Conservation (phyloP, 2,888 invertebrate species). For the Agrochola lychnidis region DNA sequence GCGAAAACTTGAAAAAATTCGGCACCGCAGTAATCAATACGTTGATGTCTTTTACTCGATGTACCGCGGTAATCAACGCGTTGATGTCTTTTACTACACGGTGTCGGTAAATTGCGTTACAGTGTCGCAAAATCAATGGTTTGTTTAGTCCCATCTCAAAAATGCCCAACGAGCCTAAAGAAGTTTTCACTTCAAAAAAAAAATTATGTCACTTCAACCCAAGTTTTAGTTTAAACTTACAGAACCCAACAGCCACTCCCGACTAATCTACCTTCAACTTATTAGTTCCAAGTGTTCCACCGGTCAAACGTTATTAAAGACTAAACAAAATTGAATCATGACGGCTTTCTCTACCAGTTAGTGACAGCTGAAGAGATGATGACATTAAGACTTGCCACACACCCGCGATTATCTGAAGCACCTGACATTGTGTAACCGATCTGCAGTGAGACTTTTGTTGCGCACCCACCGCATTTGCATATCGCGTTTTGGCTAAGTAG, state of each 20-base stretch:
- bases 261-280: slow-evolving; percentile 34
- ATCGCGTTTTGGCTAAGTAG: slow-evolving; percentile 60
- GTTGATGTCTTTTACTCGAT: too few relatives aligned
- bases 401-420: slow-evolving; percentile 56
- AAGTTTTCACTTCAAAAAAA: too few relatives aligned
- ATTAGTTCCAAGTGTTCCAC: slow-evolving; percentile 40
- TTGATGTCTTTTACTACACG: too few relatives aligned
- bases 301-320: slow-evolving; percentile 61
- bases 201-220: too few relatives aligned
- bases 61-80: too few relatives aligned
- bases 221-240: background rate
- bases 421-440: slow-evolving; percentile 57
- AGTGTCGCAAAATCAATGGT: too few relatives aligned
- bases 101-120: too few relatives aligned
- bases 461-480: slow-evolving; percentile 58
- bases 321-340: slow-evolving; percentile 73
- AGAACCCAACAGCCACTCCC: slow-evolving; percentile 30
- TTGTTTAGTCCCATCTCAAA: too few relatives aligned
- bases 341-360: slow-evolving; percentile 76
- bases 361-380: slow-evolving; percentile 73
- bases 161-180: too few relatives aligned
- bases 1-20: too few relatives aligned
- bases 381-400: slow-evolving; percentile 73
- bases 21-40: too few relatives aligned
- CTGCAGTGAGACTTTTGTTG: slow-evolving; percentile 41